Conservation (phyloP, 2,113 vertebrate species). For the Crocuta crocuta region DNA sequence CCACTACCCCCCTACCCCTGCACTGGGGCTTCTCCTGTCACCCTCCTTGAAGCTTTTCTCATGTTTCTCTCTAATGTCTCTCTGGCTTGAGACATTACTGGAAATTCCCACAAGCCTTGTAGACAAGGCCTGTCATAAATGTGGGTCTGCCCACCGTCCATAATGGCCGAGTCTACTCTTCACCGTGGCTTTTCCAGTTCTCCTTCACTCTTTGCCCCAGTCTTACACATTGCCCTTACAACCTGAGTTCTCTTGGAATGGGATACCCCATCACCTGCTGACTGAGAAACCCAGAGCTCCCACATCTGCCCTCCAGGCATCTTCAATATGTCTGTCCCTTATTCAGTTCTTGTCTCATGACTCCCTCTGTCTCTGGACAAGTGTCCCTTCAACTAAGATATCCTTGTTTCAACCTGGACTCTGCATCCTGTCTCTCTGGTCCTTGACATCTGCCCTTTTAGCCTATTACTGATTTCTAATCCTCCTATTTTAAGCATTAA, state of each 20-base stretch:
- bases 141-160: neutral
- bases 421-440: neutral
- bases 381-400: neutral
- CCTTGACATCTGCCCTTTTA: neutral
- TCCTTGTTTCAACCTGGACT: neutral
- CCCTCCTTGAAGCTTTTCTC: neutral
- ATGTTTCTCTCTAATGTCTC: fast-evolving
- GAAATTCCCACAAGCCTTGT: neutral
- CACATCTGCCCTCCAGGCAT: neutral
- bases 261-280: too few relatives aligned
- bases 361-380: neutral
- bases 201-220: neutral
- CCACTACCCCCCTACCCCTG: neutral
- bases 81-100: neutral
- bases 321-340: fast-evolving
- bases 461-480: neutral
- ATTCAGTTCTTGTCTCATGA: too few relatives aligned
- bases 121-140: fast-evolving
- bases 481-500: neutral
- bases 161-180: neutral
- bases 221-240: neutral
- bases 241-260: neutral
- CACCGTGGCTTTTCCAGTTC: neutral
- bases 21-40: neutral
- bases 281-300: neutral